phyloP scores from a whole-genome alignment of 2,113 vertebrate genomes.

The Pelvicachromis taeniatus region DNA sequence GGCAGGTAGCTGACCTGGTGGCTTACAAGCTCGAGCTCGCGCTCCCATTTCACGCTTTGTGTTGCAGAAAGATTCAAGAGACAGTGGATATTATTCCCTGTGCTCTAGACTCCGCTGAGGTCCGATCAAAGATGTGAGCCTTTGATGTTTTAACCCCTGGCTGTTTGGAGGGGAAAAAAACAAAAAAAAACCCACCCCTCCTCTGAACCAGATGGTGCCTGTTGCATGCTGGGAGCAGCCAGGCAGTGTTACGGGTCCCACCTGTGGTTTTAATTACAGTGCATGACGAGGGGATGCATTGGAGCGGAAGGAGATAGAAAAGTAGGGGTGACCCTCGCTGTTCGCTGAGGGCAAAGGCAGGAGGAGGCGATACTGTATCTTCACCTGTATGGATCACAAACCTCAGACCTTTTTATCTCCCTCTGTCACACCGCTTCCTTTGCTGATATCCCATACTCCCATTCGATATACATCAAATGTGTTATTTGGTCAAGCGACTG shows the following conservation, averaged over 20 bases:
- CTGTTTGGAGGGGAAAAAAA: constrained; percentile 43
- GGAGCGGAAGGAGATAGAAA: constrained; percentile 55
- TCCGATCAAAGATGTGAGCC: constrained; percentile 65
- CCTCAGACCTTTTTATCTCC: not conserved
- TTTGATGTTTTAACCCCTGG: constrained; percentile 77
- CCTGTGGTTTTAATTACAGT: constrained; percentile 79
- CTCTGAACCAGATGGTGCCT: constrained; percentile 75
- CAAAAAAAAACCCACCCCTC: constrained; percentile 48
- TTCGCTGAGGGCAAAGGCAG: not conserved
- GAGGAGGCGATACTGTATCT: not conserved
- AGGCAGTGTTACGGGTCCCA: constrained; percentile 68
- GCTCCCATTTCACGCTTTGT: constrained; percentile 71
- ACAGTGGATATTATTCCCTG: constrained; percentile 57
- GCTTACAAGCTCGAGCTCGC: constrained; percentile 26
- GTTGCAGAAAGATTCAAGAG: constrained; percentile 66
- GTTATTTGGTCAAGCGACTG: constrained; percentile 1
- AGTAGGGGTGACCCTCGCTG: constrained; percentile 62
- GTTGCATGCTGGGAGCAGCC: constrained; percentile 73
- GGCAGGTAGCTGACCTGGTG: constrained; percentile 39
- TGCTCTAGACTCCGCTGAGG: constrained; percentile 48
- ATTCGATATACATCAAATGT: not conserved
- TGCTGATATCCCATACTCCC: not conserved
- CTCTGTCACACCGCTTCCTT: not conserved
- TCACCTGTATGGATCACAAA: constrained; percentile 31
- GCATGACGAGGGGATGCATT: constrained; percentile 58